These are phyloP conservation scores for Heliconius eleuchia DNA, from an alignment of 1,140 invertebrate genomes.

Conservation along the genomic window DNA sequence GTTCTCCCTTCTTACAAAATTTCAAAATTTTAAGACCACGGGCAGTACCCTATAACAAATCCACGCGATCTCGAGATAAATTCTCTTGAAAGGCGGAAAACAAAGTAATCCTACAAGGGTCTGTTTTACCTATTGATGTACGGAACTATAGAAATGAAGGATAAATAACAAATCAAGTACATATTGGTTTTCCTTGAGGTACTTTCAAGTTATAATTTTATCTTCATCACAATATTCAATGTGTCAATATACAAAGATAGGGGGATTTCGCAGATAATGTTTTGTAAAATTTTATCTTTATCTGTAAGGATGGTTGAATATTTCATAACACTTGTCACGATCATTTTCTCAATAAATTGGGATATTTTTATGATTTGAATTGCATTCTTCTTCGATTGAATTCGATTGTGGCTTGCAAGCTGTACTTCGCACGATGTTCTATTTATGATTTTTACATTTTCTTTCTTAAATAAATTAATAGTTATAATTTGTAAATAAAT, in stretches of 20 bases:
- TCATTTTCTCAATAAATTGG: neutral
- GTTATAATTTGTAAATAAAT: no score
- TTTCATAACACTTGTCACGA: neutral
- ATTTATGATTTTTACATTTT: no score
- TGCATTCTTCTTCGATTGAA: neutral
- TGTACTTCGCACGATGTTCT: no score
- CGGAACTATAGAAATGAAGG: neutral
- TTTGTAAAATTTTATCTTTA: neutral
- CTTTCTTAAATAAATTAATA: no score
- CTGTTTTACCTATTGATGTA: no score
- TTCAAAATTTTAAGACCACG: no score
- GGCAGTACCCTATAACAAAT: no score
- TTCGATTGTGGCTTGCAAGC: neutral
- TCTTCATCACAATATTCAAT: slow-evolving; percentile 1
- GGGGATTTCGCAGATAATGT: neutral
- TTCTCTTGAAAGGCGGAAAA: no score
- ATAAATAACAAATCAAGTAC: neutral
- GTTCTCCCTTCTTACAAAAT: no score
- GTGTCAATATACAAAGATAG: neutral
- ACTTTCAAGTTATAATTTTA: neutral
- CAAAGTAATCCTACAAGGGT: no score
- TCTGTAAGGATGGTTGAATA: neutral
- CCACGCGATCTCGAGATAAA: no score
- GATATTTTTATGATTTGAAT: neutral
- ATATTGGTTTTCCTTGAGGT: neutral